phyloP scores from a whole-genome alignment of 2,888 invertebrate genomes.

The Anorthoa munda region DNA sequence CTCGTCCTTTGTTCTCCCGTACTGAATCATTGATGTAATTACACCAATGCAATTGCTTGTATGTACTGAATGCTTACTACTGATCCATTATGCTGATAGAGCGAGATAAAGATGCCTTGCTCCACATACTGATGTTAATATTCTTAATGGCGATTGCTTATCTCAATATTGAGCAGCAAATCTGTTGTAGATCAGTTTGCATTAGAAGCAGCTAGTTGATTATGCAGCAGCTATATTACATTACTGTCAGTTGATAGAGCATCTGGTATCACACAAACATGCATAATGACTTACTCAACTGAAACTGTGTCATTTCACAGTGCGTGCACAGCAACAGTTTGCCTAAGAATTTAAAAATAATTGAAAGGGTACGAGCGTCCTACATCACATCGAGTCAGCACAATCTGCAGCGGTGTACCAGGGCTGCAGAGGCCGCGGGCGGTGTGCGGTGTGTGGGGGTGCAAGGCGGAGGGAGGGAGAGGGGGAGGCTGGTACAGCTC shows the following conservation, averaged over 20 bases:
- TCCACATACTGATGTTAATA: not conserved
- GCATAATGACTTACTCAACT: not conserved
- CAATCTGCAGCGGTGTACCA: slow-evolving; percentile 6
- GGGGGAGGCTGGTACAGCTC: slow-evolving; percentile 21
- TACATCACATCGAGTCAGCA: slow-evolving; percentile 1
- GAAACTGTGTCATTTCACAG: not conserved
- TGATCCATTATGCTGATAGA: slow-evolving; percentile 8
- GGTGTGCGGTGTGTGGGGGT: no score
- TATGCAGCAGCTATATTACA: slow-evolving; percentile 9
- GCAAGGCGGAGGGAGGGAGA: not conserved
- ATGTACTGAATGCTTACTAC: no score
- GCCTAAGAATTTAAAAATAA: not conserved
- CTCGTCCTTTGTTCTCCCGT: not conserved
- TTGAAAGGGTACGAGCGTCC: slow-evolving; percentile 6
- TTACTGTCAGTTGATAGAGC: not conserved
- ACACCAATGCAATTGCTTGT: not conserved
- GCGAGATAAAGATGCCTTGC: not conserved
- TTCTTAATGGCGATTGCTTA: not conserved
- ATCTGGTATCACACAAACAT: not conserved
- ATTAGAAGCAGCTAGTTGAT: slow-evolving; percentile 15
- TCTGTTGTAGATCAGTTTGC: slow-evolving; percentile 28
- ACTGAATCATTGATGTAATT: slow-evolving; percentile 2
- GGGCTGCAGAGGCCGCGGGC: slow-evolving; percentile 2
- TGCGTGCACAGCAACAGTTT: not conserved
- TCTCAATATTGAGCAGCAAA: slow-evolving; percentile 11